Percentiles rank a stretch among this genome's conserved stretches.
phyloP scores from a whole-genome alignment of 2,888 invertebrate genomes.

The Ennomos quercinarius region DNA sequence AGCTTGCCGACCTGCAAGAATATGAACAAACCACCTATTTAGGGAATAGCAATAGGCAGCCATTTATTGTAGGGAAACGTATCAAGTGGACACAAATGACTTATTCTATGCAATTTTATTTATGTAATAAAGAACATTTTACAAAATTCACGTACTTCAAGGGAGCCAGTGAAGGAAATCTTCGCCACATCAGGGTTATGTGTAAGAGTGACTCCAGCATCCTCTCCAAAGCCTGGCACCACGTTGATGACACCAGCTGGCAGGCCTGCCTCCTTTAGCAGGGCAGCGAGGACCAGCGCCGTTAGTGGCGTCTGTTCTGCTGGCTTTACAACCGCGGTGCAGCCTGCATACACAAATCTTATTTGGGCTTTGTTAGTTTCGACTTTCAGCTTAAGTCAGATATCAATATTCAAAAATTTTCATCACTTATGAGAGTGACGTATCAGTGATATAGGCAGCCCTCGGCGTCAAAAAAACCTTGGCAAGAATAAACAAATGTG shows the following conservation, averaged over 20 bases:
- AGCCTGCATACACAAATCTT: constrained; percentile 71
- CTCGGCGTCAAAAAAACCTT: too few species aligned
- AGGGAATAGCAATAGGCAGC: neutral
- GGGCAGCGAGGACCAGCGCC: constrained; percentile 92
- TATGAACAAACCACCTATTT: constrained; percentile 56
- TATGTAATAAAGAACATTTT: too few species aligned
- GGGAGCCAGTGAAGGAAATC: constrained; percentile 89
- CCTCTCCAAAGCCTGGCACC: constrained; percentile 93
- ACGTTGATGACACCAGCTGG: constrained; percentile 96
- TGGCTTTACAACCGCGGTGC: constrained; percentile 95
- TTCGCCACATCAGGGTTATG: constrained; percentile 91
- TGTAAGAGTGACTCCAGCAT: constrained; percentile 90
- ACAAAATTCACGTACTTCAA: constrained; percentile 70
- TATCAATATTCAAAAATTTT: too few species aligned
- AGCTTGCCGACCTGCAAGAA: constrained; percentile 80
- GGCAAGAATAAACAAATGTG: neutral
- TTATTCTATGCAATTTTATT: too few species aligned
- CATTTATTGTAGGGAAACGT: too few species aligned
- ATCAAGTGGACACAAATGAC: too few species aligned
- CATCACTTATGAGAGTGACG: too few species aligned
- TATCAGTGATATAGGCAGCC: too few species aligned
- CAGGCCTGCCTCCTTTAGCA: constrained; percentile 94
- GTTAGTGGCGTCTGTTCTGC: constrained; percentile 97
- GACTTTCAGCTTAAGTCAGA: too few species aligned
- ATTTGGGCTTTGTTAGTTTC: too few species aligned